Evolutionary conservation across 2,113 vertebrate species (phyloP), one percentile per base, ranked within the genome.

Genomic region (Erythrocercus mccallii): DNA sequence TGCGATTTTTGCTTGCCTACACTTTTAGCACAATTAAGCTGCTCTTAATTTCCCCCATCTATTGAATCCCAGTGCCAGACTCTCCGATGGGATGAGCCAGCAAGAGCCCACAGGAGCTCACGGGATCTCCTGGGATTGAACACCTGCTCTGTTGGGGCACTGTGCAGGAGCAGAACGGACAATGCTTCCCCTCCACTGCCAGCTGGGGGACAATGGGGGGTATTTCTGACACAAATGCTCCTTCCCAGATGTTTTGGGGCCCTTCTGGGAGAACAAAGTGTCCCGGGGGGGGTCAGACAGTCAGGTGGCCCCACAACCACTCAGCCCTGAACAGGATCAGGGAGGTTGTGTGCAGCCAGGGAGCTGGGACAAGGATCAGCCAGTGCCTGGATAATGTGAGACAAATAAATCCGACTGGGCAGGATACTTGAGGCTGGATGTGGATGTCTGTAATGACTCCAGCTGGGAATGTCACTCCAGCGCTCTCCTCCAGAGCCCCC

Each of bases 11-110:
- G 15, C 71, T 90, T 76, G 45, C 62, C 57, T 85, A 38, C 22
- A 17, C 45, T 77, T 95, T 54, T 15, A 74, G 54, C 22, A 91
- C 78, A 88, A 90, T 83, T 42, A n/a, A 90, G 40, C 30, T 51
- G 9, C 15, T 73, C 42, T 24, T 85, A 53, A n/a, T 95, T 88
- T 77, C 33, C 74, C 58, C 21, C 24, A 27, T 15, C 15, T 19
- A 9, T 28, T 50, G 79, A 77, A 65, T 45, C 21, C 61, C 60
- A 45, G 61, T 19, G 58, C 61, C 74, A 86, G 58, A 38, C 37
- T 81, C 42, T 61, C 4, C 2, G 33, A 31, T 37, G 0, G 0
- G 87, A 76, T 60, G 94, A 94, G 37, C 33, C 71, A 77, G 74
- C 33, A 71, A 22, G 51, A 74, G 35, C 70, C 80, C 71, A 44